These are phyloP conservation scores for Automeris io DNA, from an alignment of 2,888 invertebrate genomes.

Conservation along the genomic window DNA sequence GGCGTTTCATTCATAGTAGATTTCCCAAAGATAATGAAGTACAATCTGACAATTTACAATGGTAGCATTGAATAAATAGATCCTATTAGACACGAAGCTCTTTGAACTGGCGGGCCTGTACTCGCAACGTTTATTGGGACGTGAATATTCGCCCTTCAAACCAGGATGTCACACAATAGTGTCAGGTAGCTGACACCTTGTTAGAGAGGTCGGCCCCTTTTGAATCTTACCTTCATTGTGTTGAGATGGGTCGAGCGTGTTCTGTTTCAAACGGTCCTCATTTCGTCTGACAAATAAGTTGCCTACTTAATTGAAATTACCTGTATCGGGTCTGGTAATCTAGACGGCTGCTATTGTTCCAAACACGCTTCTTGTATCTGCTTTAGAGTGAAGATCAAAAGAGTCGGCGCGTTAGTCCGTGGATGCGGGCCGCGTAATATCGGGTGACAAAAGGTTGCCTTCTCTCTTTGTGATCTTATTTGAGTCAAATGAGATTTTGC, in stretches of 20 bases:
- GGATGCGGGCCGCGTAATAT: not conserved
- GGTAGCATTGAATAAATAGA: slow-evolving; percentile 29
- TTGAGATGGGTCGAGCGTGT: slow-evolving; percentile 53
- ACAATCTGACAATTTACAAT: slow-evolving; percentile 28
- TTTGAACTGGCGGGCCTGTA: slow-evolving; percentile 25
- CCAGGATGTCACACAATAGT: slow-evolving; percentile 58
- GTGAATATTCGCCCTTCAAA: slow-evolving; percentile 59
- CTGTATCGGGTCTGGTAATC: slow-evolving; percentile 15
- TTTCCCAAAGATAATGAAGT: slow-evolving; percentile 21
- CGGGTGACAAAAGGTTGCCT: slow-evolving; percentile 5
- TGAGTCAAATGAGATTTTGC: not conserved
- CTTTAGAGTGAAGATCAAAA: slow-evolving; percentile 7
- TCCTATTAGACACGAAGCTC: slow-evolving; percentile 27
- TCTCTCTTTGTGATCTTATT: slow-evolving; percentile 2
- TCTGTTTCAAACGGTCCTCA: slow-evolving; percentile 54
- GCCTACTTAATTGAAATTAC: slow-evolving; percentile 49
- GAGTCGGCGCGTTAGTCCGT: not conserved
- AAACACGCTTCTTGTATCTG: slow-evolving; percentile 6
- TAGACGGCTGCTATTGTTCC: slow-evolving; percentile 5
- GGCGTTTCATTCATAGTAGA: slow-evolving; percentile 20
- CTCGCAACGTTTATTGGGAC: slow-evolving; percentile 49
- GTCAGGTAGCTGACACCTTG: slow-evolving; percentile 70
- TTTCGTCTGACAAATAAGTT: slow-evolving; percentile 40
- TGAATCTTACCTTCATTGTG: slow-evolving; percentile 56
- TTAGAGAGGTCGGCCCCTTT: slow-evolving; percentile 55